Evolutionary conservation across 1,140 invertebrate species (phyloP), one percentile per base, ranked within the genome.

Genomic region (Leptestheria dahalacensis): DNA sequence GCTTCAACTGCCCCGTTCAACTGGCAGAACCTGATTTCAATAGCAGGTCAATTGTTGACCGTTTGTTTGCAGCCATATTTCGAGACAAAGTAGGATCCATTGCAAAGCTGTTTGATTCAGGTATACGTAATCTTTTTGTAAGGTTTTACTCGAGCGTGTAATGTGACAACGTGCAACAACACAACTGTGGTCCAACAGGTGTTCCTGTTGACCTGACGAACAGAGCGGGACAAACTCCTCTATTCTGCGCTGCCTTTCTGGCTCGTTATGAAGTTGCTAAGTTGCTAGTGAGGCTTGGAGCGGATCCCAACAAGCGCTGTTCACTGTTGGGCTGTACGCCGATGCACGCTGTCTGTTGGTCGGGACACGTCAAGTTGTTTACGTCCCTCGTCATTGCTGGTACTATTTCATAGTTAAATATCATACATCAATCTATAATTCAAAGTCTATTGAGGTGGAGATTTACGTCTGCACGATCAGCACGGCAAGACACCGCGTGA

Each of bases 191-290:
- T n/a, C n/a, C 33, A 2, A 3, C 25, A 69, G 71, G 68, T 33
- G 67, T 70, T 11, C 64, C 64, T 63, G 68, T 74, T 53, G 74
- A 76, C 62, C 67, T 66, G 57, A 65, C 68, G 25, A 75, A 76
- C 67, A 64, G 68, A 59, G 65, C 66, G 49, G 72, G 71, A 6
- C 74, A 75, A 64, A 71, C 74, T 49, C 67, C 73, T 4, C 66
- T 76, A 41, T 76, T 76, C 63, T 69, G 69, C 66, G 73, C 74
- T 9, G 67, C 70, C 48, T 69, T 66, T 56, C 63, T 61, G 48
- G 70, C 69, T 25, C 65, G 69, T 53, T 62, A 67, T 21, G 62
- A 65, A n/a, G 64, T 67, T 48, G 69, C 69, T 29, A 59, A 69
- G 26, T 59, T 68, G 33, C 67, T 76, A 11, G 63, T 75, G 21